A percentile compares a stretch with the other conserved stretches of the same genome.
These are phyloP conservation scores for Callinectes sapidus DNA, from an alignment of 2,888 invertebrate species.

Conservation along the genomic window DNA sequence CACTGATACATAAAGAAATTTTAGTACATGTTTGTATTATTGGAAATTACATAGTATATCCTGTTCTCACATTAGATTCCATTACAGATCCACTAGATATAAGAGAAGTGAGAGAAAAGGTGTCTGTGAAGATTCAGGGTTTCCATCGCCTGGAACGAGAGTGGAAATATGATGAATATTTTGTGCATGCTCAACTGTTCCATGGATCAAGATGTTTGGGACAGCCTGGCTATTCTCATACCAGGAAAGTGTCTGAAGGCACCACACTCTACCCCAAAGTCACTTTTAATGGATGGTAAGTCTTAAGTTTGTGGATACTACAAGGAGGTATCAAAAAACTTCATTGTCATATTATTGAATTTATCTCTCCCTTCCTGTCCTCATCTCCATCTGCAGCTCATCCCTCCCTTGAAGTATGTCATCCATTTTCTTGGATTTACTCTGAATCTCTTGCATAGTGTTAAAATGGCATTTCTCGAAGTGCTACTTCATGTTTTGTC, in stretches of 20 bases:
- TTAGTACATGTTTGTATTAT: too few relatives aligned
- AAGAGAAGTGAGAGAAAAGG: slow-evolving; percentile 78
- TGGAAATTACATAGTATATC: neutral
- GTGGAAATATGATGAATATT: slow-evolving; percentile 91
- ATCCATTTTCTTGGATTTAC: too few relatives aligned
- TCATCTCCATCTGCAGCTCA: too few relatives aligned
- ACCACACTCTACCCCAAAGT: slow-evolving; percentile 86
- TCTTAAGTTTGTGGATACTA: neutral
- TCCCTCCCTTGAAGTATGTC: too few relatives aligned
- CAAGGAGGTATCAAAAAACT: too few relatives aligned
- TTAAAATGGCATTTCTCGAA: too few relatives aligned
- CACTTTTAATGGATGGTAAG: slow-evolving; percentile 83
- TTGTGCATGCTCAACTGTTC: slow-evolving; percentile 89
- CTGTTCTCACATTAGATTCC: neutral
- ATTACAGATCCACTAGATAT: neutral
- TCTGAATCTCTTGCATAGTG: too few relatives aligned
- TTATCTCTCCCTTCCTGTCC: too few relatives aligned
- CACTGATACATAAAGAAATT: too few relatives aligned
- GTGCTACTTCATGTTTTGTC: too few relatives aligned
- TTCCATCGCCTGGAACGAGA: slow-evolving; percentile 85
- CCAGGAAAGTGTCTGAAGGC: slow-evolving; percentile 80
- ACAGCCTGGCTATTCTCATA: slow-evolving; percentile 84
- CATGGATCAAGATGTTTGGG: slow-evolving; percentile 90
- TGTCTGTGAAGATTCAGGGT: slow-evolving; percentile 78
- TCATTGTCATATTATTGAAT: too few relatives aligned